Base-by-base conservation (phyloP, 2,888 invertebrate species). In the Alviniconcha strummeri region DNA sequence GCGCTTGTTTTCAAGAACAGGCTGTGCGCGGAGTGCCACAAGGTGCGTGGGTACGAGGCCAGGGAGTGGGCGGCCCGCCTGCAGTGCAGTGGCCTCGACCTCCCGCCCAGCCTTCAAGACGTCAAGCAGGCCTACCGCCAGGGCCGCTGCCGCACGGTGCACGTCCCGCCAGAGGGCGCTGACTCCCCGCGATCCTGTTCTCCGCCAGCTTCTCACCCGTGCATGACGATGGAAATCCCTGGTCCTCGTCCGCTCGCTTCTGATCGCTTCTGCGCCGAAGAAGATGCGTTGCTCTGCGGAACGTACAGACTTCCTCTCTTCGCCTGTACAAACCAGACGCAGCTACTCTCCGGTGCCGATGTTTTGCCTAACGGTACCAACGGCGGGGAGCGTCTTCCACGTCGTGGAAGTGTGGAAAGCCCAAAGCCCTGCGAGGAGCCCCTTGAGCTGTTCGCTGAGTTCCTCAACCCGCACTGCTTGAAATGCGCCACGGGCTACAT, bases 1-100 rank as follows among this genome's bases (percentile, higher is more conserved):
- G 11, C 11, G 52, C 67, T 80, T 0, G 69, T 56, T 15, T 80
- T 80, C 80, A 80, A 36, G 19, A 80, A 80, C 56, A 5, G 9
- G 4, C 64, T n/a, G n/a, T 80, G 80, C n/a, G 80, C 69, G 52
- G 54, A 69, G 36, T 80, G 80, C n/a, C 80, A 80, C 69, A 36
- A 52, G 3, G 36, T 69, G 11, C 17, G 54, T 4, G 5, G 0
- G 36, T 9, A 52, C 13, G 54, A 56, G 5, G 57, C 57, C 15
- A 55, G 8, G 52, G 17, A 11, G 11, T 79, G 79, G 79, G 4
- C 15, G 8, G 5, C 64, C 15, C n/a, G 17, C 9, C 19, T 80
- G 36, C 8, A 55, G 11, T 80, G 80, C 15, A 13, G 5, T n/a
- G 69, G 19, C 15, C 4, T 78, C 5, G 3, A 17, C 36, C 36